Conservation (phyloP, 1,140 invertebrate genomes). For the Drosophila littoralis region DNA sequence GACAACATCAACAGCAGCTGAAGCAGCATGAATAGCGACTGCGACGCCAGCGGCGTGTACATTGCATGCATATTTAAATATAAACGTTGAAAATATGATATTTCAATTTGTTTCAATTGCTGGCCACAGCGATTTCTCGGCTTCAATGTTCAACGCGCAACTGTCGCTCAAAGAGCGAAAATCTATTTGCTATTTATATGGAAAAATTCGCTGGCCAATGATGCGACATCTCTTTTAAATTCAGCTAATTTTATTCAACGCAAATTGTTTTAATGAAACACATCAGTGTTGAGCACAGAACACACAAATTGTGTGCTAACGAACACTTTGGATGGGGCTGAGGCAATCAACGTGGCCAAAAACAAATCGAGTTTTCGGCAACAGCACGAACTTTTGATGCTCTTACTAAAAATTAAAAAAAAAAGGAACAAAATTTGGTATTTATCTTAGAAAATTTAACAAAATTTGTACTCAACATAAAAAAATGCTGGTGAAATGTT, state of each 20-base stretch:
- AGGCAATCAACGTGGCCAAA: conserved; percentile 33
- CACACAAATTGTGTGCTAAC: conserved; percentile 46
- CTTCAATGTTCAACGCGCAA: conserved; percentile 46
- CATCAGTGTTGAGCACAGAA: neutral
- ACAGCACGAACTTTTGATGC: conserved; percentile 4
- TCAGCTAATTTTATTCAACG: conserved; percentile 58
- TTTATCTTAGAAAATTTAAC: no score
- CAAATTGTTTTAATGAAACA: conserved; percentile 45
- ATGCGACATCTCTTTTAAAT: conserved; percentile 44
- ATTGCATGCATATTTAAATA: conserved; percentile 55
- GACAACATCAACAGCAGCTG: conserved; percentile 33
- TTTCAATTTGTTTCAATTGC: conserved; percentile 53
- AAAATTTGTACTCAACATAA: no score
- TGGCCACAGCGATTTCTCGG: conserved; percentile 42
- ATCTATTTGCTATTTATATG: conserved; percentile 60
- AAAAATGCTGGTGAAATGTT: no score
- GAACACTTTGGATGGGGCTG: conserved; percentile 32
- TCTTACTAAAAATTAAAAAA: neutral
- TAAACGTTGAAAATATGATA: conserved; percentile 54
- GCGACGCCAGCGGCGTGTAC: conserved; percentile 21
- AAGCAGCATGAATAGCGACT: conserved; percentile 8
- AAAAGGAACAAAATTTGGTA: no score
- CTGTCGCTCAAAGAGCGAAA: conserved; percentile 47
- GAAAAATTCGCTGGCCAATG: conserved; percentile 24
- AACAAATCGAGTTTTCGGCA: neutral